These are phyloP conservation scores for Apamea crenata DNA, from an alignment of 2,888 invertebrate genomes.

Conservation along the genomic window DNA sequence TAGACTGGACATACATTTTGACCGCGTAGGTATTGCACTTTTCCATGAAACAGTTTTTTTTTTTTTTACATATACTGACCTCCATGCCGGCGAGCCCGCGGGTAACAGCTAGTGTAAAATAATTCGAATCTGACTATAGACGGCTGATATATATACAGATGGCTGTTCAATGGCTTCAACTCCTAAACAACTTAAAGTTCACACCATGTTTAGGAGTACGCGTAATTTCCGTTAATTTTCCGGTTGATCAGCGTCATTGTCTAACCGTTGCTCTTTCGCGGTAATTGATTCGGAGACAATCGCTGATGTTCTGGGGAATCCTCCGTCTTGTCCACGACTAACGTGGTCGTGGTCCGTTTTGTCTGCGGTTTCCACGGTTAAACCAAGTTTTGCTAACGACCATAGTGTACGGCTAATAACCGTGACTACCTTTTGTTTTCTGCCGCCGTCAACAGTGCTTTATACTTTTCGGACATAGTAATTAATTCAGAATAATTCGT, in stretches of 20 bases:
- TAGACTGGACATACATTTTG: no score
- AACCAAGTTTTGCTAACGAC: constrained; percentile 28
- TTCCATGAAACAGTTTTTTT: no score
- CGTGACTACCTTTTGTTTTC: constrained; percentile 28
- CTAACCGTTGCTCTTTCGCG: constrained; percentile 40
- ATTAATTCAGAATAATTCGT: neutral
- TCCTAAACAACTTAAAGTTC: constrained; percentile 2
- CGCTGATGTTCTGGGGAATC: constrained; percentile 60
- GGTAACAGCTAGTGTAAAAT: neutral
- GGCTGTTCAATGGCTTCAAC: constrained; percentile 2
- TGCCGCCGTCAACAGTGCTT: neutral
- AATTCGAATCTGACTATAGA: neutral
- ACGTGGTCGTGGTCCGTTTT: constrained; percentile 35
- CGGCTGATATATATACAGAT: neutral
- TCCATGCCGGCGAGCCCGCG: no score
- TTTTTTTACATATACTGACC: no score
- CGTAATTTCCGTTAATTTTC: constrained; percentile 67
- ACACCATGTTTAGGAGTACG: constrained; percentile 4
- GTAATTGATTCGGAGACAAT: constrained; percentile 64
- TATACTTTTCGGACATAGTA: constrained; percentile 2
- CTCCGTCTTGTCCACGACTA: constrained; percentile 33
- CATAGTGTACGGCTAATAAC: constrained; percentile 24
- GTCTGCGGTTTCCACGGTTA: constrained; percentile 24
- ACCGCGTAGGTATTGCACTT: no score
- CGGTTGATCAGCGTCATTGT: constrained; percentile 59